These are phyloP conservation scores for Notamacropus eugenii DNA, from an alignment of 2,797 vertebrate species.

Conservation along the genomic window DNA sequence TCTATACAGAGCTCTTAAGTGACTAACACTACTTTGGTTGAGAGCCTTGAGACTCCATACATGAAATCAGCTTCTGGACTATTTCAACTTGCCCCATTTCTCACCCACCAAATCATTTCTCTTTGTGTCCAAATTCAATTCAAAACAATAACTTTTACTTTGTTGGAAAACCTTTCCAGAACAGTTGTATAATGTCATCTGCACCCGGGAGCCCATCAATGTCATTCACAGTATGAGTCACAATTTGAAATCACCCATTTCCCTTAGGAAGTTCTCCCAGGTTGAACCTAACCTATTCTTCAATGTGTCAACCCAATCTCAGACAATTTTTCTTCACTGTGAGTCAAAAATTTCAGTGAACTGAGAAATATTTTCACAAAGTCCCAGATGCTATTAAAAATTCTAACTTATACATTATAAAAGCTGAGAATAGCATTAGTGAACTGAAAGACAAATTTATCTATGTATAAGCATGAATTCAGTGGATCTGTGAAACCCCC, in stretches of 20 bases:
- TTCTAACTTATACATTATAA: background rate
- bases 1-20: too few species aligned
- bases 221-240: background rate
- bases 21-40: too few species aligned
- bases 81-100: background rate
- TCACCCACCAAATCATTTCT: background rate
- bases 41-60: background rate
- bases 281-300: background rate
- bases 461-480: background rate
- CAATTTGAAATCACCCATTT: background rate
- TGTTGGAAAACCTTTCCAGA: background rate
- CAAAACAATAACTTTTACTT: background rate
- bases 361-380: background rate
- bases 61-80: background rate
- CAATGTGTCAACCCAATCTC: too few species aligned
- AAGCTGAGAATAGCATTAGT: background rate
- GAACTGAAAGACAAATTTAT: too few species aligned
- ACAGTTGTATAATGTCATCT: background rate
- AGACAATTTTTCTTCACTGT: too few species aligned
- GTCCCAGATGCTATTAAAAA: background rate
- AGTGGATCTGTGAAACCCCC: background rate
- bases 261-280: background rate
- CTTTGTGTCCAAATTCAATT: background rate
- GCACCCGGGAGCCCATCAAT: background rate
- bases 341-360: too few species aligned